Percentiles rank a stretch among this genome's conserved stretches.
These are phyloP conservation scores for Conopomorpha cramerella DNA, from an alignment of 1,140 invertebrate genomes.

Conservation along the genomic window DNA sequence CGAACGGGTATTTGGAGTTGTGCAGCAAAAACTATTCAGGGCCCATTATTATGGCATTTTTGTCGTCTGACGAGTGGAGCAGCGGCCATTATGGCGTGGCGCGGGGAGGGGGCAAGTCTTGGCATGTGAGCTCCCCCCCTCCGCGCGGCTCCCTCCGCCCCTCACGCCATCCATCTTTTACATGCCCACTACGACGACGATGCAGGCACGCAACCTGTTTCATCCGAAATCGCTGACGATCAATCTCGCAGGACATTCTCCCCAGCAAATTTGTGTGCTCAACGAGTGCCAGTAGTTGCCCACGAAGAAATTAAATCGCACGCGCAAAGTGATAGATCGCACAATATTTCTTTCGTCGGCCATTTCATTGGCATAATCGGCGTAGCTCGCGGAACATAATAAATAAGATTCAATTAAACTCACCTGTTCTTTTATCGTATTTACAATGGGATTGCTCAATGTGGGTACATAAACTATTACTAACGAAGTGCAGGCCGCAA, in stretches of 20 bases:
- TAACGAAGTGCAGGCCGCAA: slow-evolving; percentile 5
- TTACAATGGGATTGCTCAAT: slow-evolving; percentile 26
- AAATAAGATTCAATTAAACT: slow-evolving; percentile 21
- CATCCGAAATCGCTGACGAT: too few species aligned
- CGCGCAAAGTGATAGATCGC: too few species aligned
- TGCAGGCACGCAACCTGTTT: too few species aligned
- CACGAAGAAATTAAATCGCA: too few species aligned
- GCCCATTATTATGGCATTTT: slow-evolving; percentile 60
- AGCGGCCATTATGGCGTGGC: slow-evolving; percentile 40
- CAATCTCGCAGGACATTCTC: too few species aligned
- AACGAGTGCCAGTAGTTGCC: too few species aligned
- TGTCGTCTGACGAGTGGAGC: slow-evolving; percentile 55
- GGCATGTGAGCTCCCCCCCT: too few species aligned
- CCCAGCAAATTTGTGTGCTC: too few species aligned
- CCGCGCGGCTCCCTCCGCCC: slow-evolving; percentile 9
- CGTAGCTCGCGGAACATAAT: slow-evolving; percentile 3
- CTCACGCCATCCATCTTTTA: slow-evolving; percentile 49
- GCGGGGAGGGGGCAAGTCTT: slow-evolving; percentile 17
- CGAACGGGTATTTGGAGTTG: slow-evolving; percentile 51
- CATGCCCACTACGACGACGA: slow-evolving; percentile 59
- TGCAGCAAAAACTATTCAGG: slow-evolving; percentile 58
- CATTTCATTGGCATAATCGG: neutral
- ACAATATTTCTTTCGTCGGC: too few species aligned
- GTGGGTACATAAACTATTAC: slow-evolving; percentile 23
- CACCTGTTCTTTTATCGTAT: slow-evolving; percentile 17